Conservation (phyloP, 2,113 vertebrate genomes). For the Oostethus manadensis region DNA sequence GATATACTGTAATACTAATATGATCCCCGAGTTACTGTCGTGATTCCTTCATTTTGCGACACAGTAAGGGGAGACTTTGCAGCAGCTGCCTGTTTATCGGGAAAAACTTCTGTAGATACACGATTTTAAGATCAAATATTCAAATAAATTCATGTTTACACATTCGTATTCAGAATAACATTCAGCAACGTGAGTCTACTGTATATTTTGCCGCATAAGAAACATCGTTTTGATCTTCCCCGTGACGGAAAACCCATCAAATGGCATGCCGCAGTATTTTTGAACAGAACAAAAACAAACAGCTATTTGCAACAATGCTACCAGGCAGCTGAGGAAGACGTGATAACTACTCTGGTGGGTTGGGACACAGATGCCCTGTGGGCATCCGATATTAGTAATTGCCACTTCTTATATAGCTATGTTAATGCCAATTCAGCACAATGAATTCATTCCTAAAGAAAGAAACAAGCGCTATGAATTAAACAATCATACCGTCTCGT, state of each 20-base stretch:
- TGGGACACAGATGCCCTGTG: slow-evolving; percentile 52
- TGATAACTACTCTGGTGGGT: slow-evolving; percentile 64
- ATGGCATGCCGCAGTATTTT: slow-evolving; percentile 46
- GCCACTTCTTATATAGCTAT: slow-evolving; percentile 65
- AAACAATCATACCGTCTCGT: neutral
- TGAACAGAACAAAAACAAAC: slow-evolving; percentile 47
- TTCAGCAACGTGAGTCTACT: slow-evolving; percentile 16
- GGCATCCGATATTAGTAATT: slow-evolving; percentile 57
- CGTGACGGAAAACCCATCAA: slow-evolving; percentile 48
- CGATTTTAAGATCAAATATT: slow-evolving; percentile 28
- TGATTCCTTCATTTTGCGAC: slow-evolving; percentile 53
- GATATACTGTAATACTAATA: slow-evolving; percentile 56
- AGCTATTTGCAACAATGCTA: slow-evolving; percentile 47
- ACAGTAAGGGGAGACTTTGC: slow-evolving; percentile 11
- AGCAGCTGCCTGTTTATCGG: neutral
- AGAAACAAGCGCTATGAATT: slow-evolving; percentile 1
- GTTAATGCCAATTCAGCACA: slow-evolving; percentile 65
- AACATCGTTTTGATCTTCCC: slow-evolving; percentile 33
- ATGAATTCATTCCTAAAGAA: slow-evolving; percentile 37
- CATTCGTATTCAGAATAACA: slow-evolving; percentile 42
- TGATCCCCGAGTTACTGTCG: slow-evolving; percentile 51
- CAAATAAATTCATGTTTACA: slow-evolving; percentile 44
- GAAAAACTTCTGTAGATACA: neutral
- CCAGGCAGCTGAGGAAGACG: slow-evolving; percentile 54
- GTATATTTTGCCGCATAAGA: slow-evolving; percentile 6